Evolutionary conservation across 2,797 vertebrate species (phyloP), one percentile per base, ranked within the genome.

Genomic region (Ataeniobius toweri): DNA sequence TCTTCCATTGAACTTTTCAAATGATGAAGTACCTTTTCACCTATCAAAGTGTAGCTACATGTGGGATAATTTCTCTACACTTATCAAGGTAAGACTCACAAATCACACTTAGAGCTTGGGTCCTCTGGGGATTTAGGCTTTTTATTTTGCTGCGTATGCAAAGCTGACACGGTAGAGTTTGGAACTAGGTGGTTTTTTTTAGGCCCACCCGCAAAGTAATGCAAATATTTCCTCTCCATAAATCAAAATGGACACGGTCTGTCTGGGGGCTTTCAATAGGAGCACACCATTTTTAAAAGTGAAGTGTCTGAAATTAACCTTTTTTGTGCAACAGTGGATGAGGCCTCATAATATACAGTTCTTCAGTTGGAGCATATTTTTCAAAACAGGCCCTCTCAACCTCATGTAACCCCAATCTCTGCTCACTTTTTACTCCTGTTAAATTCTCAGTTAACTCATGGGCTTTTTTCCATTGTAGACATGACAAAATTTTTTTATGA

Each of bases 221-320:
- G 46, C 84, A 89, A 89, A 82, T 91, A 94, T 94, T 94, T 95
- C 91, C 93, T 91, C 85, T 91, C 84, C 92, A 93, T 93, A 86
- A 94, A 92, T 92, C 89, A 93, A 90, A 88, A 84, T 20, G 85
- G 91, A 94, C 92, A 93, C 16, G 73, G 83, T 91, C 89, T 92
- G 85, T 94, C 93, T 92, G 81, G 88, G 85, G 89, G 87, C 75
- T 85, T 84, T 89, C 80, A 79, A 80, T 87, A 84, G 80, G 53
- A 91, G 86, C 78, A 78, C 53, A 88, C 77, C 67, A 53, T 79
- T 90, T 89, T 90, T 88, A 79, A 77, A 82, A 89, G 84, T 80
- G 7, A 78, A 85, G 16, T 76, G 36, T 67, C 76, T 83, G 72
- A 85, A 91, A 85, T 73, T 74, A 44, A 78, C 24, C 18, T 22